These are phyloP conservation scores for Crossocerus cetratus DNA, from an alignment of 2,888 invertebrate species.

Conservation along the genomic window DNA sequence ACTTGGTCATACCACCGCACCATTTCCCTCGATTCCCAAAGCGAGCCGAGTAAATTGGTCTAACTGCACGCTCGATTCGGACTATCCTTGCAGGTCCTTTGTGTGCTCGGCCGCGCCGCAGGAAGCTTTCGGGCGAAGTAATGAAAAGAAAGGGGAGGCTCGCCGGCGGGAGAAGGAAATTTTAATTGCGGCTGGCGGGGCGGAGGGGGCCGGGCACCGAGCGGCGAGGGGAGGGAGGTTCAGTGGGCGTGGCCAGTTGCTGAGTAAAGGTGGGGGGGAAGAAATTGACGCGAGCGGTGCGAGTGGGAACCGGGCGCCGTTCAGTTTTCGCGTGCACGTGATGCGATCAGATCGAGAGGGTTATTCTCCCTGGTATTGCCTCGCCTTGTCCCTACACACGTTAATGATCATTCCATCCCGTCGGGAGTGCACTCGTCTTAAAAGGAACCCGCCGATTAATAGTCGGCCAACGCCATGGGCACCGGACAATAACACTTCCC, in stretches of 20 bases:
- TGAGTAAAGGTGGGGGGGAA: neutral
- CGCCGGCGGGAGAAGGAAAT: neutral
- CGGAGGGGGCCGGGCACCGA: conserved; percentile 2
- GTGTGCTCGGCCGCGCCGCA: conserved; percentile 6
- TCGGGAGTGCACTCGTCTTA: too few relatives aligned
- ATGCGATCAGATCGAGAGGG: conserved; percentile 54
- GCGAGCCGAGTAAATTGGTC: too few relatives aligned
- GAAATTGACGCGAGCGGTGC: conserved; percentile 4
- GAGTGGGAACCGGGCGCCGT: conserved; percentile 46
- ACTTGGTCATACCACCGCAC: too few relatives aligned
- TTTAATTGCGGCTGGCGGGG: neutral
- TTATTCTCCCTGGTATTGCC: conserved; percentile 2
- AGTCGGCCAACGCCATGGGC: too few relatives aligned
- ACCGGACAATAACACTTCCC: too few relatives aligned
- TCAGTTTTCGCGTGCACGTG: conserved; percentile 66
- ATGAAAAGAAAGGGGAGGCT: conserved; percentile 12
- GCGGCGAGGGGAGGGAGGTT: neutral
- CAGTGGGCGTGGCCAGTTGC: neutral
- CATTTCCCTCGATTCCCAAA: too few relatives aligned
- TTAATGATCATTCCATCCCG: too few relatives aligned
- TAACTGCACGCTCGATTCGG: too few relatives aligned
- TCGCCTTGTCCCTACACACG: too few relatives aligned
- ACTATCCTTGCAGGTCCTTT: too few relatives aligned
- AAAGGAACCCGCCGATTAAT: too few relatives aligned
- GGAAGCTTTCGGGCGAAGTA: conserved; percentile 8